Evolutionary conservation across 2,113 vertebrate species (phyloP), one percentile per base, ranked within the genome.

Genomic region (Amphiprion percula): DNA sequence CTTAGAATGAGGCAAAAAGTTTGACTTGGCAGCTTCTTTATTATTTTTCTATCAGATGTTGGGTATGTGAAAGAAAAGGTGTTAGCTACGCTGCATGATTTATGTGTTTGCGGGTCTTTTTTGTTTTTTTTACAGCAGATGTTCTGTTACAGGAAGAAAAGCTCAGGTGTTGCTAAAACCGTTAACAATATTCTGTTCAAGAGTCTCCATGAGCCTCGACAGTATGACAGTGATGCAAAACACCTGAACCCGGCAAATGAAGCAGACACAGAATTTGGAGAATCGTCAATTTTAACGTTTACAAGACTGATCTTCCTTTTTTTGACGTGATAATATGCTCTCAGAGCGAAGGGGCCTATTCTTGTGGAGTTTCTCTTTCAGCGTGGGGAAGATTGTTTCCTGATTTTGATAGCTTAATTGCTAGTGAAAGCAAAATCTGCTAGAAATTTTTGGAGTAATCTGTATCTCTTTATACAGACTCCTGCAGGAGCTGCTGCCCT

Each of bases 401-500:
- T 37, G 8, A 37, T 37, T 37, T 37, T 37, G 33, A 37, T 37
- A 37, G 33, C 33, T 37, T 37, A 37, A 37, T 37, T 9, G 33
- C 33, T 37, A 37, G 9, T 37, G 7, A 9, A 8, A 9, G 33
- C 33, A 37, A 37, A 37, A 10, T 69, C 26, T 72, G 2, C 26
- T 26, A 26, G 26, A 26, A 26, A 2, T 26, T 26, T 26, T 26
- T 26, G 26, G 3, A 26, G 26, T 26, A 33, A 10, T 69, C 26
- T 72, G 1, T 37, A 37, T 7, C 17, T 90, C 24, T 75, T 75
- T 19, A 11, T 14, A n/a, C 78, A 94, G 90, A 82, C 76, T 75
- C 68, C 80, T 46, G 72, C 83, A 2, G 87, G 67, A 62, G 93
- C 92, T 72, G 88, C 92, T 16, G 90, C 89, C 5, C 74, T 53